Evolutionary conservation across 2,113 vertebrate species (phyloP).

Genomic region (Lucifuga dentata): DNA sequence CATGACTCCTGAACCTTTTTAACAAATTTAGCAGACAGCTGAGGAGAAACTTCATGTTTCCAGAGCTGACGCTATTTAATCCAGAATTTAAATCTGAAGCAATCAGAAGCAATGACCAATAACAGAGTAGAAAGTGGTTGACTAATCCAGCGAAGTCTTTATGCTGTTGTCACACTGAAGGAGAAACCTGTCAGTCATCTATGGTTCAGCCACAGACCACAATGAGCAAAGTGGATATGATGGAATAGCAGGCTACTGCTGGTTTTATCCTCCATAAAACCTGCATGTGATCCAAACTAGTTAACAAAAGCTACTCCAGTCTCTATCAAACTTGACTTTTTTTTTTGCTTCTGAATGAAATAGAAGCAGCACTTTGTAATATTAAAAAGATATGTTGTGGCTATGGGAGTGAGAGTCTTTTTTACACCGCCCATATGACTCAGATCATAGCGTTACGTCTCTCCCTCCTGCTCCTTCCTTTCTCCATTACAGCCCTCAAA

Average conservation of each 20-base stretch:
- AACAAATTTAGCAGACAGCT: neutral
- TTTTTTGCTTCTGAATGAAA: conserved; percentile 17
- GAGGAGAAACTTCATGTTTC: neutral
- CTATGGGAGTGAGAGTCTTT: conserved; percentile 58
- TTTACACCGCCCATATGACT: conserved; percentile 80
- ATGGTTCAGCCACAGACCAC: no score
- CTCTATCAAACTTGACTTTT: neutral
- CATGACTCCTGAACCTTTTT: neutral
- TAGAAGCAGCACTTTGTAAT: conserved; percentile 12
- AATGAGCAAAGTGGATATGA: conserved; percentile 2
- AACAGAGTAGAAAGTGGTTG: neutral
- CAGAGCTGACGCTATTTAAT: conserved; percentile 25
- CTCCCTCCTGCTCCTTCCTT: conserved; percentile 51
- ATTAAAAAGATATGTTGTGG: conserved; percentile 36
- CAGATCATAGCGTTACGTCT: conserved; percentile 71
- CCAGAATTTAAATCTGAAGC: conserved; percentile 16
- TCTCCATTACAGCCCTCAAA: conserved; percentile 50
- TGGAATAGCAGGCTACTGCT: conserved; percentile 21
- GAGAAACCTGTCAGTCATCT: conserved; percentile 1
- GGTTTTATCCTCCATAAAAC: neutral
- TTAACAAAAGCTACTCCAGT: conserved; percentile 3
- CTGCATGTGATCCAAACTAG: neutral
- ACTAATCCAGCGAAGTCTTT: neutral
- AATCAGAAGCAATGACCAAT: no score
- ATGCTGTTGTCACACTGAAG: conserved; percentile 14